Evolutionary conservation across 1,140 invertebrate genomes (phyloP), one percentile per base, ranked within the genome.

Genomic region (Pseudomyrmex gracilis): DNA sequence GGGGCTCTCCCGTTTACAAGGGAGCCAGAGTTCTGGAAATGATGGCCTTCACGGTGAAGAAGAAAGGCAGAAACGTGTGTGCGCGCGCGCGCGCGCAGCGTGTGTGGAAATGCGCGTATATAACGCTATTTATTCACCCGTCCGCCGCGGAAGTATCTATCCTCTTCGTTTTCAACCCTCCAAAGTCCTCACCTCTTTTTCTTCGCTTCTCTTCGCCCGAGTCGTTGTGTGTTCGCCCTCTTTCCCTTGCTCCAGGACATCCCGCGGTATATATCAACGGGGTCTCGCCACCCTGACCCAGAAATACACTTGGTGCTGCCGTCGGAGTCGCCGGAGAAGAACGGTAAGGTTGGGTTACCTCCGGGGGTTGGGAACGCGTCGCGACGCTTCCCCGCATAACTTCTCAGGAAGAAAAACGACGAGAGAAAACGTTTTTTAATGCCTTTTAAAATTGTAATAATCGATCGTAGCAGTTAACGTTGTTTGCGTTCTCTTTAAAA

Each of bases 211-310:
- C 43, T 68, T 73, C 76, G 73, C 8, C 12, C 47, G 47, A 43
- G n/a, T 58, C 76, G 58, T 74, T 43, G 53, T 7, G 24, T 49
- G 24, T 34, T 47, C 58, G 3, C 60, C n/a, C 24, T 55, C 34
- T 15, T 2, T 10, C 53, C 24, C 58, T 78, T 73, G 5, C 55
- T 34, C n/a, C 17, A 22, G 13, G 8, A 1, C 76, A 76, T 88
- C 51, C 68, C 83, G 74, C 78, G 70, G 53, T 86, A 86, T 88
- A 85, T 91, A 87, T 89, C 86, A 86, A 67, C 71, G 53, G 66
- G 86, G 68, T 76, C 87, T 87, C 78, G 77, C 63, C 73, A 73
- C 85, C 88, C 84, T 91, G 90, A 91, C 91, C 91, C 78, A 92
- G 88, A 92, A 91, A 91, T 90, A 91, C 76, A 87, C 73, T 74